These are phyloP conservation scores for Chloroceryle aenea DNA, from an alignment of 2,113 vertebrate genomes.

Conservation along the genomic window DNA sequence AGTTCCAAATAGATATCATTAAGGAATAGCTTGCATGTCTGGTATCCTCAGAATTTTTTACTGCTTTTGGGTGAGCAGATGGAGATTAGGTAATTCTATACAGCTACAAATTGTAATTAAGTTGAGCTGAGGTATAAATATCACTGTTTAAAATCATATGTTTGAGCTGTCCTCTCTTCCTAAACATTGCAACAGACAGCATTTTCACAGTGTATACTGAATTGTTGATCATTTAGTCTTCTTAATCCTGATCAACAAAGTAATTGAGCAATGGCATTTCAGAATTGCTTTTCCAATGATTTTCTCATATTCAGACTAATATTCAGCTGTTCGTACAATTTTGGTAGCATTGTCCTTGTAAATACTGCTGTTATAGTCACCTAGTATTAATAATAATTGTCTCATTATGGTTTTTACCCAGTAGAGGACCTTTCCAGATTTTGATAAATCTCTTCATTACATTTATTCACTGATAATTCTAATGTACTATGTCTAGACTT, in stretches of 20 bases:
- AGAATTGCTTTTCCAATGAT: neutral
- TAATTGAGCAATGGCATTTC: neutral
- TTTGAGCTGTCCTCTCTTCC: neutral
- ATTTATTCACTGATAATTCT: slow-evolving; percentile 47
- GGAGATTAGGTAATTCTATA: neutral
- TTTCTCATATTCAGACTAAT: slow-evolving; percentile 6
- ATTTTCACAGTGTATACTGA: neutral
- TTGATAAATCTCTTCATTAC: slow-evolving; percentile 50
- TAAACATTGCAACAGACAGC: neutral
- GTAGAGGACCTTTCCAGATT: slow-evolving; percentile 15
- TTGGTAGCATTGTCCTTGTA: slow-evolving; percentile 27
- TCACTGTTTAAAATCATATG: neutral
- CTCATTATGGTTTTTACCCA: slow-evolving; percentile 26
- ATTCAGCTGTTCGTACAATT: neutral
- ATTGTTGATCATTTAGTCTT: neutral
- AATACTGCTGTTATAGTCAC: neutral
- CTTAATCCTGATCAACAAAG: neutral
- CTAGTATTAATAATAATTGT: slow-evolving; percentile 17
- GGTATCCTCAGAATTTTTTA: neutral
- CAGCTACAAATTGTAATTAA: neutral
- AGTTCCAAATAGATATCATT: neutral
- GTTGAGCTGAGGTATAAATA: neutral
- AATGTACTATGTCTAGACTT: neutral
- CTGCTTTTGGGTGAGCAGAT: neutral
- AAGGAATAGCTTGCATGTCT: neutral